Base-by-base conservation (phyloP, 2,797 vertebrate species). In the Onychomys arenicola region DNA sequence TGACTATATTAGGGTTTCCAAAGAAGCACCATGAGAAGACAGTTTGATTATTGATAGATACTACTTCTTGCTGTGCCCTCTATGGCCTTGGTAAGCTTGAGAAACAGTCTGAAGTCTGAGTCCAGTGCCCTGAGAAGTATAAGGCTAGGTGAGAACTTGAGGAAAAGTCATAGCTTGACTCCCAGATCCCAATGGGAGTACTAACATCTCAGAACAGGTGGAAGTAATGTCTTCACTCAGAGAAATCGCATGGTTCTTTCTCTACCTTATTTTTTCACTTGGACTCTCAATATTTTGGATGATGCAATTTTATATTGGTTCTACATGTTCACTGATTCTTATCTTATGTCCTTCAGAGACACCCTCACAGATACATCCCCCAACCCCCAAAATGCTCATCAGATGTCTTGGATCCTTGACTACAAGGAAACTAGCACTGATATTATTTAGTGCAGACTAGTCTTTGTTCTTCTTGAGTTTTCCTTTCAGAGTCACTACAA, bases 291-390 rank as follows among this genome's bases (percentile, higher is more conserved):
- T 7, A 34, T 2, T 29, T 21, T 59, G 2, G 2, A 40, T 34
- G 27, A 27, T 19, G 10, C 21, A 4, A 7, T 5, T 2, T 6
- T 27, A n/a, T 0, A 2, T 29, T 34, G 25, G 0, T 32, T 17
- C 13, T 17, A 29, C 49, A 49, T 13, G 25, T 17, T 6, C 11
- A 55, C 14, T 34, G 29, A 67, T 67, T 67, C 27, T 32, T 32
- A 34, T 67, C 29, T 14, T 32, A 14, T 32, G 1, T 32, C 29
- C 29, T 67, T 32, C 27, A 0, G 63, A 67, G 29, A 32, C 29
- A 67, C 11, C 34, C 63, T 32, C 63, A 67, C 63, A 67, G 63
- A 67, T 63, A 29, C 55, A 61, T 61, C 59, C 23, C 6, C 61
- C 21, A 6, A 23, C 19, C 57, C 5, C 23, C 59, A 57, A 59